Conservation (phyloP, 2,888 invertebrate genomes). For the Phragmatobia fuliginosa region DNA sequence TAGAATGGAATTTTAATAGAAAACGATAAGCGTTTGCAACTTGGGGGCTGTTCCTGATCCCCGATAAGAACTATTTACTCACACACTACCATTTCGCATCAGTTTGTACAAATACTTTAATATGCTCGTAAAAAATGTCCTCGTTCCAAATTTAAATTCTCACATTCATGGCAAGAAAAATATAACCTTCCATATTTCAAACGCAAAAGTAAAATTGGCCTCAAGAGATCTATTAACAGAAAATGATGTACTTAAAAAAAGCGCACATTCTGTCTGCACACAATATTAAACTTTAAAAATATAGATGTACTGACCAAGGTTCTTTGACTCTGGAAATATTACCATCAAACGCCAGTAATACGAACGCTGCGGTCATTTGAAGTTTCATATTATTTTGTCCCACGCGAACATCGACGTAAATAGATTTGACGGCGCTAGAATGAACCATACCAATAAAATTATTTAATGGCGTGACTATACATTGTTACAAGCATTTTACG, state of each 20-base stretch:
- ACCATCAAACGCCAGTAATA: slow-evolving; percentile 46
- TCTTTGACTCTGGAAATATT: slow-evolving; percentile 16
- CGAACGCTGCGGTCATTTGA: slow-evolving; percentile 50
- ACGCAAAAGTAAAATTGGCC: slow-evolving; percentile 27
- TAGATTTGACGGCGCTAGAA: slow-evolving; percentile 33
- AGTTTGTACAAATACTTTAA: no score
- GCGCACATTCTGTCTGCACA: not conserved
- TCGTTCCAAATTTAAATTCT: not conserved
- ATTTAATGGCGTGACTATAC: not conserved
- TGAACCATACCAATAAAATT: not conserved
- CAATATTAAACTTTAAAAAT: slow-evolving; percentile 17
- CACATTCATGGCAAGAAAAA: slow-evolving; percentile 18
- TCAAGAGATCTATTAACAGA: slow-evolving; percentile 32
- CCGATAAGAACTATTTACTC: no score
- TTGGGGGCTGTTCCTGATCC: no score
- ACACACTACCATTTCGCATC: no score
- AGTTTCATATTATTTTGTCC: slow-evolving; percentile 48
- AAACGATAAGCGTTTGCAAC: no score
- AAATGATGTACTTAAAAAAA: slow-evolving; percentile 32
- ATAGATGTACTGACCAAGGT: slow-evolving; percentile 5
- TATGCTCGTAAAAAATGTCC: not conserved
- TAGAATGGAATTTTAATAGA: no score
- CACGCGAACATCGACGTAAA: slow-evolving; percentile 36
- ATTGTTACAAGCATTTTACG: slow-evolving; percentile 10
- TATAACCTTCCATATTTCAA: slow-evolving; percentile 14